Conservation (phyloP, 1,140 invertebrate species). For the Subanguina moxae region DNA sequence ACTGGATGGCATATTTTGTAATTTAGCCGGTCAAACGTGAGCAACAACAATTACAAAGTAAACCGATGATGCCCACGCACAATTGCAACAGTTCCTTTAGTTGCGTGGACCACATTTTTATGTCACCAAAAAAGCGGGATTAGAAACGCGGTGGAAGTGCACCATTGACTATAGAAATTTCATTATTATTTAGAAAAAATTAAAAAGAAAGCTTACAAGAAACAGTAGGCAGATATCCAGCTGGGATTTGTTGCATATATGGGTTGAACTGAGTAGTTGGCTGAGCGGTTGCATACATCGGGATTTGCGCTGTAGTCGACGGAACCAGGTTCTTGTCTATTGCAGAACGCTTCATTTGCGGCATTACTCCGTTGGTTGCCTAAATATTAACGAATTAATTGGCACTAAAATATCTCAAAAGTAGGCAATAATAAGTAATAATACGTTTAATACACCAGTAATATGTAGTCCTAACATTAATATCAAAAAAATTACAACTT, state of each 20-base stretch:
- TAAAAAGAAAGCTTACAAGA: constrained; percentile 4
- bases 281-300: constrained; percentile 3
- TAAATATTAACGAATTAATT: too few species aligned
- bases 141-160: neutral
- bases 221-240: constrained; percentile 7
- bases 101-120: neutral
- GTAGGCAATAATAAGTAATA: too few species aligned
- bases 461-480: too few species aligned
- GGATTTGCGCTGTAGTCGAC: neutral
- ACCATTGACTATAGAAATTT: constrained; percentile 5
- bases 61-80: too few species aligned
- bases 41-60: too few species aligned
- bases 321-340: constrained; percentile 13
- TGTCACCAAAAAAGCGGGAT: neutral
- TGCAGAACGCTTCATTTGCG: constrained; percentile 5
- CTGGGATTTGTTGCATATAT: constrained; percentile 11
- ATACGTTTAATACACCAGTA: too few species aligned
- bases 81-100: too few species aligned
- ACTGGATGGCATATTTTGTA: too few species aligned
- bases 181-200: neutral
- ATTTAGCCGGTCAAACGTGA: too few species aligned
- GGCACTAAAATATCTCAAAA: too few species aligned
- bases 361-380: constrained; percentile 6
- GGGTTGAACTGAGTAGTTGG: constrained; percentile 10
- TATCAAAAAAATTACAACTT: too few species aligned